Evolutionary conservation across 2,888 invertebrate genomes (phyloP).

Genomic region (Drosophila barbarae): DNA sequence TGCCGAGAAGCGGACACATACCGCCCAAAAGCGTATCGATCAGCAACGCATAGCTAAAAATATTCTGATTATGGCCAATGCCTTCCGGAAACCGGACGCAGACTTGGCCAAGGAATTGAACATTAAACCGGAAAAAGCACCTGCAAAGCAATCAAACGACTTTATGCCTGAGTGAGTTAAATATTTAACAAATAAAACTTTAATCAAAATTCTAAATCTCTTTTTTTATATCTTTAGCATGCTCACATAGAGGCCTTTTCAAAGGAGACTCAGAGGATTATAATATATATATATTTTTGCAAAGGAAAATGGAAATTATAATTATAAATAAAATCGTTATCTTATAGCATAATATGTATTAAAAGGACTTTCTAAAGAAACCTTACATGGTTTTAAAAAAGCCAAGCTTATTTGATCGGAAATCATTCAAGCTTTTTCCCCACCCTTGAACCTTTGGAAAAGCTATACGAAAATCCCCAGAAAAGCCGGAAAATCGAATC

Average conservation of each 20-base stretch:
- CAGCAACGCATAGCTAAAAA: slow-evolving; percentile 83
- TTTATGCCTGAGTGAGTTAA: slow-evolving; percentile 48
- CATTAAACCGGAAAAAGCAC: slow-evolving; percentile 34
- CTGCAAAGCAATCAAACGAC: slow-evolving; percentile 23
- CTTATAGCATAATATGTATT: background rate
- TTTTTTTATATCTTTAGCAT: slow-evolving; percentile 22
- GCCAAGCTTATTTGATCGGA: background rate
- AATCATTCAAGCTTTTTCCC: background rate
- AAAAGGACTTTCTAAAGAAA: too few species aligned
- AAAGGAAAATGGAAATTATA: slow-evolving; percentile 13
- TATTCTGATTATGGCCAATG: slow-evolving; percentile 78
- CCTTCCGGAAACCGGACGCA: slow-evolving; percentile 58
- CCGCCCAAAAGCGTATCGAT: slow-evolving; percentile 84
- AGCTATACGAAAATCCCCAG: background rate
- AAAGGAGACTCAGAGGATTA: background rate
- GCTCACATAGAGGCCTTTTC: slow-evolving; percentile 27
- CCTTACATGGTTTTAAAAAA: background rate
- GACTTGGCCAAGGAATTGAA: slow-evolving; percentile 39
- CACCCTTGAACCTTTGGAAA: background rate
- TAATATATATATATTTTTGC: slow-evolving; percentile 36
- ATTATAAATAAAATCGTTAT: slow-evolving; percentile 11
- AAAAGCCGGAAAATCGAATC: slow-evolving; percentile 14
- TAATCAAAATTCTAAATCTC: background rate
- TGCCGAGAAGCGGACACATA: slow-evolving; percentile 82
- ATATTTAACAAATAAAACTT: too few species aligned